These are phyloP conservation scores for Acanthosoma haemorrhoidale DNA, from an alignment of 2,888 invertebrate species.

Conservation along the genomic window DNA sequence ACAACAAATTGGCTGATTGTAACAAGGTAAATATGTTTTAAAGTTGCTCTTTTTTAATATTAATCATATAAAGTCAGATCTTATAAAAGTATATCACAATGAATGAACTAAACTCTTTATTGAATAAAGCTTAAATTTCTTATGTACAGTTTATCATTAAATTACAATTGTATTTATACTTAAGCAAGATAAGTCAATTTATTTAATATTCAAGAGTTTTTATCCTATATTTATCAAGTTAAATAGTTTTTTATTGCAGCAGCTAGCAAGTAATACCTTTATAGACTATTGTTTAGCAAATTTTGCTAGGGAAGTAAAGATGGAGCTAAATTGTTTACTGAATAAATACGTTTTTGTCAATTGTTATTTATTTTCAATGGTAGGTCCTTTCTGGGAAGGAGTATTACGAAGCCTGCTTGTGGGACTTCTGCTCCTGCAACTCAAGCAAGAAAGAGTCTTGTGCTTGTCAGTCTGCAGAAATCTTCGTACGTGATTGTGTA, in stretches of 20 bases:
- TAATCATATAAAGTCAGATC: neutral
- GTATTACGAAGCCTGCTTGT: conserved; percentile 66
- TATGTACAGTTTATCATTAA: too few species aligned
- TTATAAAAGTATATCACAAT: too few species aligned
- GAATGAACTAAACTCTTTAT: too few species aligned
- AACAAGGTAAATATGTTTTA: conserved; percentile 47
- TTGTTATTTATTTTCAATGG: conserved; percentile 44
- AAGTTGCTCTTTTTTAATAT: neutral
- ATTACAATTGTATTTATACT: too few species aligned
- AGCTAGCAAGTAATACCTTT: neutral
- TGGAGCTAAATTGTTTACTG: neutral
- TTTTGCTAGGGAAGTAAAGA: neutral
- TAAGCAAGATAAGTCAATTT: too few species aligned
- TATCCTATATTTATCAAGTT: too few species aligned
- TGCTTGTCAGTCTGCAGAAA: conserved; percentile 69
- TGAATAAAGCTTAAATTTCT: too few species aligned
- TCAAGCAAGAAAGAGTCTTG: conserved; percentile 52
- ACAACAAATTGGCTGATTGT: conserved; percentile 62
- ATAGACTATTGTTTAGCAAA: neutral
- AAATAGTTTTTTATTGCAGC: neutral
- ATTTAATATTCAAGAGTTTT: too few species aligned
- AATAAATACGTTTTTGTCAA: neutral
- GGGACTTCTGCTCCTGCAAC: conserved; percentile 72
- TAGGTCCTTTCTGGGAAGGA: conserved; percentile 45
- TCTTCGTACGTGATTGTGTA: conserved; percentile 70